Percentiles rank a stretch among this genome's conserved stretches.
phyloP scores from a whole-genome alignment of 2,888 invertebrate genomes.

The Melanophora roralis region DNA sequence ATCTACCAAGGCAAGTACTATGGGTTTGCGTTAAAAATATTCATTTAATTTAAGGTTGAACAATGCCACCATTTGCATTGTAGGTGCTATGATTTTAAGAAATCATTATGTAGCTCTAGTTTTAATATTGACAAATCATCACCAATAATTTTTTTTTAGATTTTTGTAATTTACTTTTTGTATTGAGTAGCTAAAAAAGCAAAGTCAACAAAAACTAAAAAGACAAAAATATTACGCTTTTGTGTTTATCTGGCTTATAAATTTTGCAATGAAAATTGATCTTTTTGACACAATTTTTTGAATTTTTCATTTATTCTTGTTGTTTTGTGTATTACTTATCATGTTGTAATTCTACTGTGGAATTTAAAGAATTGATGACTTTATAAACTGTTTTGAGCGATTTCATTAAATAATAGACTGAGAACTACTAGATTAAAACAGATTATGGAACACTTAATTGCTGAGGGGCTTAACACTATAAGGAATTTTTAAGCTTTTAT shows the following conservation, averaged over 20 bases:
- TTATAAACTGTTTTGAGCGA: background rate
- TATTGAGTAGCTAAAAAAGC: slow-evolving; percentile 15
- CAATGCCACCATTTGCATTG: too few species aligned
- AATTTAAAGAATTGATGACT: too few species aligned
- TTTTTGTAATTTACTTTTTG: background rate
- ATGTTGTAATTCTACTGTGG: slow-evolving; percentile 39
- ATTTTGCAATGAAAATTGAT: slow-evolving; percentile 57
- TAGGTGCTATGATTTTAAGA: too few species aligned
- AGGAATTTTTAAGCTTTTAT: background rate
- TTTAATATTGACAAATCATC: too few species aligned
- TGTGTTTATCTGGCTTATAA: background rate
- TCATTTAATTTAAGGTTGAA: too few species aligned
- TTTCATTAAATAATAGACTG: slow-evolving; percentile 30
- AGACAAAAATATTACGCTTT: background rate
- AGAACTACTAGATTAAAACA: slow-evolving; percentile 23
- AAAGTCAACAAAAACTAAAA: background rate
- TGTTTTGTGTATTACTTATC: too few species aligned
- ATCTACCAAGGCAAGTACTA: too few species aligned
- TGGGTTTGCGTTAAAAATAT: too few species aligned
- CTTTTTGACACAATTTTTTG: slow-evolving; percentile 54
- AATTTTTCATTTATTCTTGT: background rate
- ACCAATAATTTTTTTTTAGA: too few species aligned
- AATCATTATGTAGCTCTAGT: too few species aligned
- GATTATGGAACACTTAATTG: background rate
- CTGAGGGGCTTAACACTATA: background rate